Conservation (phyloP, 35 echinoderm and acorn worm genomes). For the Stichopus chloronotus region DNA sequence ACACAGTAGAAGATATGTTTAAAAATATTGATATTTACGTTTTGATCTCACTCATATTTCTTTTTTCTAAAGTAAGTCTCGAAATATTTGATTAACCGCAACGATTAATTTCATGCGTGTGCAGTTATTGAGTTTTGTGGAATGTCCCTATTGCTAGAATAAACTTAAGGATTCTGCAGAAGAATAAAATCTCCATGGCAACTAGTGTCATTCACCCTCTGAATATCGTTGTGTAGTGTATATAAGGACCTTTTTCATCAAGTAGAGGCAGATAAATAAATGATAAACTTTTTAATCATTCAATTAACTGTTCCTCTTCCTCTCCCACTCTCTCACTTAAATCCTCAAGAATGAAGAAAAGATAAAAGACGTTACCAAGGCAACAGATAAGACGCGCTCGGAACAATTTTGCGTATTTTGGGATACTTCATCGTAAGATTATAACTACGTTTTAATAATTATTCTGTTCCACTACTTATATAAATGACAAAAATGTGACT, state of each 20-base stretch:
- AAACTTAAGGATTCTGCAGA: not conserved
- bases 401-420: not conserved
- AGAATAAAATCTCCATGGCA: not conserved
- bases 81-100: too few species aligned
- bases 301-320: not conserved
- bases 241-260: not conserved
- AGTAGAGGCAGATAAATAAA: not conserved
- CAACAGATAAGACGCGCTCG: not conserved
- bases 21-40: too few species aligned
- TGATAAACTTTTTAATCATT: not conserved
- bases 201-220: not conserved
- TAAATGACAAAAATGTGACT: not conserved
- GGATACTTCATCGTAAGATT: slow-evolving; percentile 3
- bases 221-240: not conserved
- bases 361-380: not conserved
- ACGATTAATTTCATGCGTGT: not conserved
- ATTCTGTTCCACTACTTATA: not conserved
- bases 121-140: not conserved
- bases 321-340: not conserved
- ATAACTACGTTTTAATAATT: not conserved
- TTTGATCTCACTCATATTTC: too few species aligned
- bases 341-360: not conserved
- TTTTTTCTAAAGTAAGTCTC: too few species aligned
- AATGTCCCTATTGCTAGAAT: not conserved
- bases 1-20: too few species aligned